Conservation (phyloP, 2,888 invertebrate genomes). For the Pristionchus japonicus region DNA sequence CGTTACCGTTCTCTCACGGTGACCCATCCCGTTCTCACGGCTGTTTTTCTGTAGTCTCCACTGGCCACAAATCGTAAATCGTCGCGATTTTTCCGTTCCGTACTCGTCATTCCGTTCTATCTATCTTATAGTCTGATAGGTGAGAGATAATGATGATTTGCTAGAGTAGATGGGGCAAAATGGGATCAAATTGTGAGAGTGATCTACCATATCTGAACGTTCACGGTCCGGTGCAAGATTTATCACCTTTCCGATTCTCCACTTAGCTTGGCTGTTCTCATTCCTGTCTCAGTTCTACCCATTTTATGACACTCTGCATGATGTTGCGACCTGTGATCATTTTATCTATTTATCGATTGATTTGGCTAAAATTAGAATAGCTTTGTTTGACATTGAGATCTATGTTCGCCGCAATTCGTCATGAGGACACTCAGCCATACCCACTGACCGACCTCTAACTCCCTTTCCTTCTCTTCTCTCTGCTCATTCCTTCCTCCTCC, state of each 20-base stretch:
- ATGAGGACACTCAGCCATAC: constrained; percentile 3
- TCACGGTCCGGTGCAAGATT: neutral
- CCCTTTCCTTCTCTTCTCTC: no score
- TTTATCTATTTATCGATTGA: neutral
- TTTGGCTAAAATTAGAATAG: neutral
- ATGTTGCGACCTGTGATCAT: neutral
- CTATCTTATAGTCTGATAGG: neutral
- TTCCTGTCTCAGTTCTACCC: neutral
- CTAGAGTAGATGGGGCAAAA: neutral
- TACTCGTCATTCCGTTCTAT: no score
- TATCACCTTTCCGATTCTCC: neutral
- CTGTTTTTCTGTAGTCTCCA: neutral
- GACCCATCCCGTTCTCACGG: neutral
- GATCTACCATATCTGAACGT: constrained; percentile 31
- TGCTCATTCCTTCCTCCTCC: no score
- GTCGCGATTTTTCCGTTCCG: neutral
- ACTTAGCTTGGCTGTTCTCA: neutral
- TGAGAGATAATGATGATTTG: neutral
- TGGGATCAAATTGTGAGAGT: neutral
- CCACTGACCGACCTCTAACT: neutral
- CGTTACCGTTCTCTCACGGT: neutral
- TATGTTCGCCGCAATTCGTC: neutral
- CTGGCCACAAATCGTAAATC: neutral
- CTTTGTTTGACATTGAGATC: neutral
- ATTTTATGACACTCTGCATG: neutral